A percentile compares a stretch with the other conserved stretches of the same genome.
Evolutionary conservation across 2,113 vertebrate species (phyloP).

Genomic region (Loxodonta africana): DNA sequence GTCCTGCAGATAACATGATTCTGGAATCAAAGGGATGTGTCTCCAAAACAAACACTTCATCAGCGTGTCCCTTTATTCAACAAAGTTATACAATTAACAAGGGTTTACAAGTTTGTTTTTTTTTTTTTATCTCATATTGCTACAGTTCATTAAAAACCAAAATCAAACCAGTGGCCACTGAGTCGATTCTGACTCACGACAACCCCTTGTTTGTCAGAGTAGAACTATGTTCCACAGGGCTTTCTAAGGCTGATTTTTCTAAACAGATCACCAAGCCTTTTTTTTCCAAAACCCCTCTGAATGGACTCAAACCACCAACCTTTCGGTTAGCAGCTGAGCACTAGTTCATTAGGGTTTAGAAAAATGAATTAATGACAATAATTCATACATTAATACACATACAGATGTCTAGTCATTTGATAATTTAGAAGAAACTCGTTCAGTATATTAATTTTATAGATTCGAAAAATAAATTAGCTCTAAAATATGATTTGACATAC

Average conservation of each 20-base stretch:
- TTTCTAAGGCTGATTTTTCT: background rate
- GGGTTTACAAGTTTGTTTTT: background rate
- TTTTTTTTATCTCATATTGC: background rate
- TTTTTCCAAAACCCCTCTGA: background rate
- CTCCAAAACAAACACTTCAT: constrained; percentile 99
- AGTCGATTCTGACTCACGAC: background rate
- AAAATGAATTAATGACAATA: background rate
- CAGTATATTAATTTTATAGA: background rate
- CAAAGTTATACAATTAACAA: constrained; percentile 73
- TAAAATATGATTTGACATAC: background rate
- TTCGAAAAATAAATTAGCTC: constrained; percentile 31
- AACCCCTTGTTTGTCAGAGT: background rate
- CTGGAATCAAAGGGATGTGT: constrained; percentile 97
- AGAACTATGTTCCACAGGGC: background rate
- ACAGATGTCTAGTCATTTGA: constrained; percentile 5
- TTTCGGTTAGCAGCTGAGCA: background rate
- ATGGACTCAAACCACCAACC: background rate
- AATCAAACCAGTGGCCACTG: background rate
- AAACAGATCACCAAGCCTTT: background rate
- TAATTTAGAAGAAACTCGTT: background rate
- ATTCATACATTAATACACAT: background rate
- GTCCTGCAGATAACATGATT: constrained; percentile 98
- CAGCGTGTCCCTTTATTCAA: constrained; percentile 94
- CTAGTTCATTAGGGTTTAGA: background rate
- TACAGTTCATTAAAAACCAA: background rate